Evolutionary conservation across 2,888 invertebrate genomes (phyloP), one percentile per base, ranked within the genome.

Genomic region (Limnephilus marmoratus): DNA sequence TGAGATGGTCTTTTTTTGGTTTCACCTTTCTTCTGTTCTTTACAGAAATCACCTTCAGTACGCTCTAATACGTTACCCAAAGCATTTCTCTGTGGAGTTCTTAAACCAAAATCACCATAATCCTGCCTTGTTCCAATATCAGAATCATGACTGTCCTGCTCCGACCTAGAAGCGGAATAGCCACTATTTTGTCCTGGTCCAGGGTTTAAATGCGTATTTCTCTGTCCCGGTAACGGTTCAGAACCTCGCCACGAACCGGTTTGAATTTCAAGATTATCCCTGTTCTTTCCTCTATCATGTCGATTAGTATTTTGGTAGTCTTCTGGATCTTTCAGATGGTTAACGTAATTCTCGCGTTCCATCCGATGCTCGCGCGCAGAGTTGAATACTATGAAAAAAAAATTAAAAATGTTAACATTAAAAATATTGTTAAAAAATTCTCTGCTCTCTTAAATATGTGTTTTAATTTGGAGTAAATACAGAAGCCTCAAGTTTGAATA

Each of bases 281-380:
- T 68, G 9, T 68, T n/a, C 68, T 68, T 68, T 68, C 24, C 24
- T 9, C 24, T 68, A 24, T 68, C 68, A 9, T 9, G 7, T 68
- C 68, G 68, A 68, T 9, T 9, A 68, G 68, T 68, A 24, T 68
- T 68, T n/a, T 68, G 24, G 68, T 68, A n/a, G 68, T n/a, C n/a
- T 7, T 68, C 24, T 68, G 68, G 68, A 68, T 68, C 68, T n/a
- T 68, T 68, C 68, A 68, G 9, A 29, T 87, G 87, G 18, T 91
- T 53, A 0, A 88, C 13, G 80, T 91, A 91, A 82, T 91, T 91
- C 31, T 18, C n/a, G 15, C 91, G 87, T 81, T 91, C 91, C 91
- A 91, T 87, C 31, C 31, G 53, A 41, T 91, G 88, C 24, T 83
- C 91, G 13, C 91, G 45, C 11, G 68, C 24, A n/a, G 68, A 24